Evolutionary conservation across 2,888 invertebrate species (phyloP), one percentile per base, ranked within the genome.

Genomic region (Clostera curtula): DNA sequence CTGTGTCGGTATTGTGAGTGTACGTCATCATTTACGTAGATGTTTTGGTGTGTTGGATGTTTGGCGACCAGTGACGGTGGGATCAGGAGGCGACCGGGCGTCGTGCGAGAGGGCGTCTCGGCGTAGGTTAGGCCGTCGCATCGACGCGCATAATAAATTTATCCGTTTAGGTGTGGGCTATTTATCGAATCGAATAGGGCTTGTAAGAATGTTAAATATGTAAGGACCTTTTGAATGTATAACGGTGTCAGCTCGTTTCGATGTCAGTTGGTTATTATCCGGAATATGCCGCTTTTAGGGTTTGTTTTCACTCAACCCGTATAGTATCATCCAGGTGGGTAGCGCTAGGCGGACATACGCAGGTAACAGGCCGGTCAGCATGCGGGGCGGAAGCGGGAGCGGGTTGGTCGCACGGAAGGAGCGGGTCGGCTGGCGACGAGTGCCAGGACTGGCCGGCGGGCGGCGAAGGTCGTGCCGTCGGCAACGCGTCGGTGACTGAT

Each of bases 401-500:
- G 38, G 49, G 46, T 46, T 44, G 50, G 43, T 51, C 47, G 57
- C 52, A 49, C 47, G 64, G 61, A 64, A 70, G 68, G 58, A 58
- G 59, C 47, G 50, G 55, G 65, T 62, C 65, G 61, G 64, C 51
- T 62, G 63, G 62, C 65, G 68, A 60, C 65, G 68, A 60, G 60
- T 59, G 66, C 41, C 60, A 53, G 51, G 59, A 59, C 54, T 63
- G 60, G 56, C 57, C 45, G 56, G 55, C 54, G 66, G 55, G 25
- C 28, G 31, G 39, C 36, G 13, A 18, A 19, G 30, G 12, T 17
- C 28, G 46, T 43, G 51, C 49, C 60, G 67, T 43, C 53, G 71
- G 57, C 70, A 34, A 72, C 67, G 77, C 54, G 82, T 68, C 70
- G 82, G 82, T 66, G 80, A 83, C 82, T 83, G 80, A 76, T 65